Percentiles rank a stretch among this genome's conserved stretches.
Conservation (phyloP, 2,888 invertebrate species). For the Rhamnusium bicolor region DNA sequence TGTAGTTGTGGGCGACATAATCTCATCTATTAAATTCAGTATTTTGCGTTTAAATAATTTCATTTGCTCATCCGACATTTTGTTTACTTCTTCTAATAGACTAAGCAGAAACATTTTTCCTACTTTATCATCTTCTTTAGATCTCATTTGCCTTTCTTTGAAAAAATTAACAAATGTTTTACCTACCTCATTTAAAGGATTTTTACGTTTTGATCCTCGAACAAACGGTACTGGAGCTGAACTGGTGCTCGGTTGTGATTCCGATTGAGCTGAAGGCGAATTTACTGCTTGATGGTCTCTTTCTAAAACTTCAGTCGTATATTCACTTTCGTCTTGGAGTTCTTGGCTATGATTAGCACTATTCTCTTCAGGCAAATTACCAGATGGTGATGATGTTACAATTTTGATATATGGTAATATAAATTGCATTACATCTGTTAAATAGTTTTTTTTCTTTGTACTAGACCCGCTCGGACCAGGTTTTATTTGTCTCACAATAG, state of each 20-base stretch:
- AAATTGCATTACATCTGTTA: constrained; percentile 37
- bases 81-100: constrained; percentile 20
- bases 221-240: neutral
- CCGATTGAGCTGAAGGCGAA: constrained; percentile 2
- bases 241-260: neutral
- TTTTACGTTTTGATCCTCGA: no score
- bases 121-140: neutral
- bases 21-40: constrained; percentile 30
- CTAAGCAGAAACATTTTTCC: constrained; percentile 16
- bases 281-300: constrained; percentile 8
- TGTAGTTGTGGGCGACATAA: neutral
- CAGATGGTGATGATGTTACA: neutral
- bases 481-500: constrained; percentile 31
- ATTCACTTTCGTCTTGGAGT: constrained; percentile 10
- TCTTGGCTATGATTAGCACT: neutral
- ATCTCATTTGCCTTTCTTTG: neutral
- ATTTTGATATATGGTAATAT: constrained; percentile 34
- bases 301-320: neutral
- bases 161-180: no score
- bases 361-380: constrained; percentile 30
- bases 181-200: no score
- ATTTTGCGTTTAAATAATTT: constrained; percentile 32
- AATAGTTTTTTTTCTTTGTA: constrained; percentile 32
- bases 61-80: constrained; percentile 19
- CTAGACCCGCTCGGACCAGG: constrained; percentile 31